These are phyloP conservation scores for Eristalinus aeneus DNA, from an alignment of 2,888 invertebrate species.

Conservation along the genomic window DNA sequence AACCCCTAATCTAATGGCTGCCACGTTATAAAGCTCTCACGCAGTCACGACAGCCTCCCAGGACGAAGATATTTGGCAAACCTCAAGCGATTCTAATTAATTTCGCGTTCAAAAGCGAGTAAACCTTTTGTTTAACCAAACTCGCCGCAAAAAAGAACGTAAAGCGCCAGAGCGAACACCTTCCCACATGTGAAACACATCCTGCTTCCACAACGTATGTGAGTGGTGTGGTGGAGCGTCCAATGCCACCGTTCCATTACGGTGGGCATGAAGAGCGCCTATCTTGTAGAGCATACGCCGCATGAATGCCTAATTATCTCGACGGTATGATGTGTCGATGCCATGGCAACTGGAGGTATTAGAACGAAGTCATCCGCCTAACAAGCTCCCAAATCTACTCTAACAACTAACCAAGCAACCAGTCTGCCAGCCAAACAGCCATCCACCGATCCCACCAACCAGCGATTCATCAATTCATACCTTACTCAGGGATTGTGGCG, in stretches of 20 bases:
- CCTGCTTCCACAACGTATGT: background rate
- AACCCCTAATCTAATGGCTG: background rate
- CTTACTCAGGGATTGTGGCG: constrained; percentile 29
- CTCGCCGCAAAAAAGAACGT: background rate
- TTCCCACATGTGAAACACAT: background rate
- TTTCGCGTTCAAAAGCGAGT: constrained; percentile 13
- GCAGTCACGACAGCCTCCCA: background rate
- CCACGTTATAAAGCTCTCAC: background rate
- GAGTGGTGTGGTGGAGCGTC: background rate
- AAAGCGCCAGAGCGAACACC: background rate
- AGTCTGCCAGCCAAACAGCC: background rate
- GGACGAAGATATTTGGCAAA: background rate
- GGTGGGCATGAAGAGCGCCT: background rate
- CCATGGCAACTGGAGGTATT: constrained; percentile 34
- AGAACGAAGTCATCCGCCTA: constrained; percentile 17
- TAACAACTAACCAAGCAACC: background rate
- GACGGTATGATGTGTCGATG: constrained; percentile 27
- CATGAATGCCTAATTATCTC: constrained; percentile 50
- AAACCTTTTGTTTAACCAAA: background rate
- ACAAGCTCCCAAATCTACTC: constrained; percentile 21
- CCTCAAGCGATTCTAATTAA: constrained; percentile 9
- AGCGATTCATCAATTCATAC: constrained; percentile 53
- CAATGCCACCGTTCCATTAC: constrained; percentile 14
- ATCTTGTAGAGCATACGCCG: constrained; percentile 6
- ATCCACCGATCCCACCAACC: background rate